A percentile compares a stretch with the other conserved stretches of the same genome.
Evolutionary conservation across 2,888 invertebrate genomes (phyloP).

Genomic region (Encarsia formosa): DNA sequence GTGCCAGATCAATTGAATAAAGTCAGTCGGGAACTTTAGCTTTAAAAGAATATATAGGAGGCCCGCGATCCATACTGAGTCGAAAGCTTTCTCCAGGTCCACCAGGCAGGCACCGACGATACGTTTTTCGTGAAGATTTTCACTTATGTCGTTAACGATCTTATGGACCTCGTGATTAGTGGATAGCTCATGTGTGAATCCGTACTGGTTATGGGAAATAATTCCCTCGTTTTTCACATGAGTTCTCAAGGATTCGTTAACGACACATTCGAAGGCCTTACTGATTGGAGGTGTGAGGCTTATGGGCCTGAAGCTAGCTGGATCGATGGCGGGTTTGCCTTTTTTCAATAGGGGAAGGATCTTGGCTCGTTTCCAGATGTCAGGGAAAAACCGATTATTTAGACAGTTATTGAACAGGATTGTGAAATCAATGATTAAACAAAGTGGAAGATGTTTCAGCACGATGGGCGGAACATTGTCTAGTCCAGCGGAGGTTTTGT

Average conservation of each 20-base stretch:
- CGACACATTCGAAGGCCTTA: conserved; percentile 29
- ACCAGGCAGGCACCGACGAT: conserved; percentile 16
- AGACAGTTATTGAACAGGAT: conserved; percentile 27
- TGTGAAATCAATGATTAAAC: background rate
- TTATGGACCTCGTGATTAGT: conserved; percentile 25
- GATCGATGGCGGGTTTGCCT: conserved; percentile 8
- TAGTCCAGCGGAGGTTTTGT: conserved; percentile 25
- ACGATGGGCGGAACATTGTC: conserved; percentile 22
- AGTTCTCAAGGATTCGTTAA: conserved; percentile 13
- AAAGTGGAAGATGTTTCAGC: conserved; percentile 11
- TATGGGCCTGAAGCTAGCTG: conserved; percentile 27
- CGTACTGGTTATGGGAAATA: conserved; percentile 27
- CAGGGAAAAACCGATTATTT: conserved; percentile 35
- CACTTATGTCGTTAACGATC: conserved; percentile 5
- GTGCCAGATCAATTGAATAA: conserved; percentile 7
- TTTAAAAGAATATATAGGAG: conserved; percentile 19
- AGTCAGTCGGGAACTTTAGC: conserved; percentile 11
- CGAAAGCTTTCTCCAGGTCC: conserved; percentile 25
- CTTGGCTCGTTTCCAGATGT: conserved; percentile 30
- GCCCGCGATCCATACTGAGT: conserved; percentile 22
- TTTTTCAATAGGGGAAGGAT: conserved; percentile 26
- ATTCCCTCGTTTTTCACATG: conserved; percentile 12
- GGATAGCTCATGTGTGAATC: conserved; percentile 23
- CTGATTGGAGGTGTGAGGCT: conserved; percentile 30
- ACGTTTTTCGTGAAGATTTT: conserved; percentile 1